These are phyloP conservation scores for Potamilus streckersoni DNA, from an alignment of 1,140 invertebrate species.

Conservation along the genomic window DNA sequence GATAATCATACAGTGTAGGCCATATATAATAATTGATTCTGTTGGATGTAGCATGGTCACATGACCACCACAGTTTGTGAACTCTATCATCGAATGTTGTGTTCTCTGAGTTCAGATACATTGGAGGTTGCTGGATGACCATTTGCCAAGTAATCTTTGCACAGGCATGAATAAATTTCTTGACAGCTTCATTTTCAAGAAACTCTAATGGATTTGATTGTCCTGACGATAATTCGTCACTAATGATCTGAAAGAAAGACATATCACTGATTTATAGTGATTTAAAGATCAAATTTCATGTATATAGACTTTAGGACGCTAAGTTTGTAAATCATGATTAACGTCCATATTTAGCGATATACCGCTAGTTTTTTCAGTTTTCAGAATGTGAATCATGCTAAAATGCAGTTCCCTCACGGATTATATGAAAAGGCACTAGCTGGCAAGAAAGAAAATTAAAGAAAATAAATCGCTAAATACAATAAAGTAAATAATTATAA, in stretches of 20 bases:
- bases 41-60: conserved; percentile 46
- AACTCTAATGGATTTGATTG: conserved; percentile 15
- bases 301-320: background rate
- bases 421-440: no score
- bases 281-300: background rate
- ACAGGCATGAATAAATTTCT: conserved; percentile 41
- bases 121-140: conserved; percentile 57
- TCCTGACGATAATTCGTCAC: conserved; percentile 13
- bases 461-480: no score
- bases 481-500: no score
- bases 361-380: no score
- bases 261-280: background rate
- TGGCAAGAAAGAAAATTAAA: no score
- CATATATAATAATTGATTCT: conserved; percentile 56
- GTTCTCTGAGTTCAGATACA: conserved; percentile 45
- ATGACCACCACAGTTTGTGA: conserved; percentile 63
- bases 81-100: conserved; percentile 49
- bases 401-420: no score
- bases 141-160: conserved; percentile 57
- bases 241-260: conserved; percentile 33
- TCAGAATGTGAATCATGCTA: no score
- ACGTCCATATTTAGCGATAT: background rate
- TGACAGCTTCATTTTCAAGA: conserved; percentile 36
- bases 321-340: background rate
- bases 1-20: conserved; percentile 59